A percentile compares a stretch with the other conserved stretches of the same genome.
Evolutionary conservation across 1,140 invertebrate species (phyloP).

Genomic region (Ostrea edulis): DNA sequence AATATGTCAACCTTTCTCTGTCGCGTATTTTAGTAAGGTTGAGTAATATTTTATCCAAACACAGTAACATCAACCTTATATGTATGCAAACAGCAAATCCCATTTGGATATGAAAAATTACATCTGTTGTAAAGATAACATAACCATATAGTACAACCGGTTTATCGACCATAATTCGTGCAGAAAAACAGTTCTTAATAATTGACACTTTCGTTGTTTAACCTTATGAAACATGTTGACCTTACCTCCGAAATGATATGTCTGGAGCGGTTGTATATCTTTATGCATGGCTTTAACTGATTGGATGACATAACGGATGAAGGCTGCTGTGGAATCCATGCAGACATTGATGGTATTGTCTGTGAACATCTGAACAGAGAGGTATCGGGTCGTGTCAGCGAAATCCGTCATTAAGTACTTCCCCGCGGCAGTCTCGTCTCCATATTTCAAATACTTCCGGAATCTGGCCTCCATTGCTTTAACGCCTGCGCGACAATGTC

Average conservation of each 20-base stretch:
- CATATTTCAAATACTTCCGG: slow-evolving; percentile 41
- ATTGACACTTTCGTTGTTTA: too few relatives aligned
- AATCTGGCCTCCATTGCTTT: slow-evolving; percentile 69
- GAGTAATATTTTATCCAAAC: too few relatives aligned
- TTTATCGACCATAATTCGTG: too few relatives aligned
- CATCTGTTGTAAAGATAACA: too few relatives aligned
- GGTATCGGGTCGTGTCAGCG: slow-evolving; percentile 65
- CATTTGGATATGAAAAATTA: too few relatives aligned
- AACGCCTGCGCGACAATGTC: slow-evolving; percentile 74
- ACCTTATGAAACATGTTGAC: neutral
- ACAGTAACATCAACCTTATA: too few relatives aligned
- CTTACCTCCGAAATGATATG: slow-evolving; percentile 75
- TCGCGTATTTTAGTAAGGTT: too few relatives aligned
- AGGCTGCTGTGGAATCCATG: slow-evolving; percentile 70
- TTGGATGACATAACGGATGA: slow-evolving; percentile 62
- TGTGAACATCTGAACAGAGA: slow-evolving; percentile 70
- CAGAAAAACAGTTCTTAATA: too few relatives aligned
- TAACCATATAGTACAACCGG: too few relatives aligned
- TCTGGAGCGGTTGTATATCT: slow-evolving; percentile 68
- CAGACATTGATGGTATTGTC: slow-evolving; percentile 76
- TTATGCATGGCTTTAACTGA: slow-evolving; percentile 63
- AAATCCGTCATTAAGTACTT: slow-evolving; percentile 64
- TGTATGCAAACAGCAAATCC: too few relatives aligned
- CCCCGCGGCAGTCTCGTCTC: slow-evolving; percentile 49
- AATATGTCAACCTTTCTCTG: too few relatives aligned